Conservation (phyloP, 1,140 invertebrate species). For the Drosophila ohnishii region DNA sequence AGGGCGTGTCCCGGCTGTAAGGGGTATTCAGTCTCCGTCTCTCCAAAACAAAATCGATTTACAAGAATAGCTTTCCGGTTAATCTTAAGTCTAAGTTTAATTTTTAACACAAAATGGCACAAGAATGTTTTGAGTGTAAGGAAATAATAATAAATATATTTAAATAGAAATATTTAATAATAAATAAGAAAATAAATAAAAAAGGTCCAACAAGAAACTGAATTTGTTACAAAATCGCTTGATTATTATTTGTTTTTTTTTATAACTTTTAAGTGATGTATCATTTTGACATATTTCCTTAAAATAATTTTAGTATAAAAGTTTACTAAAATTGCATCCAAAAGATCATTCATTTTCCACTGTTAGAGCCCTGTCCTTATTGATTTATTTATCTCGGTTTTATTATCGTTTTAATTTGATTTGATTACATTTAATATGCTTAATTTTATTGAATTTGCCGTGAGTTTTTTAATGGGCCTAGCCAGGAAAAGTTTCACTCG, state of each 20-base stretch:
- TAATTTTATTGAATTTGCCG: slow-evolving; percentile 50
- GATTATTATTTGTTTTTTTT: too few species aligned
- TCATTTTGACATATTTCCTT: too few species aligned
- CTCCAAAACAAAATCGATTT: neutral
- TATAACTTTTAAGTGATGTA: too few species aligned
- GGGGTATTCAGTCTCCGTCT: neutral
- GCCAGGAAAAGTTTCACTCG: slow-evolving; percentile 27
- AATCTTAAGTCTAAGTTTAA: slow-evolving; percentile 31
- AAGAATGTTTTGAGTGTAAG: neutral
- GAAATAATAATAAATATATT: neutral
- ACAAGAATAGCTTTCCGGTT: slow-evolving; percentile 16
- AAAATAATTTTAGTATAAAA: too few species aligned
- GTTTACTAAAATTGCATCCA: too few species aligned
- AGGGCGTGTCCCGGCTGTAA: slow-evolving; percentile 70
- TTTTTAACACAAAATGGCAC: slow-evolving; percentile 5
- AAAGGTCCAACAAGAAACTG: neutral
- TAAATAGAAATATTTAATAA: neutral
- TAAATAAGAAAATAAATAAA: slow-evolving; percentile 1
- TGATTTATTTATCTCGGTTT: neutral
- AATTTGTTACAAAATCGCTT: neutral
- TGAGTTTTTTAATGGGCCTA: slow-evolving; percentile 28
- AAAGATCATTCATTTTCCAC: neutral
- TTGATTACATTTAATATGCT: slow-evolving; percentile 47
- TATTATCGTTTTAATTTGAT: slow-evolving; percentile 57
- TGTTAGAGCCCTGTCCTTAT: neutral